Base-by-base conservation (phyloP, 2,797 vertebrate species). In the Cercopithecus mitis region DNA sequence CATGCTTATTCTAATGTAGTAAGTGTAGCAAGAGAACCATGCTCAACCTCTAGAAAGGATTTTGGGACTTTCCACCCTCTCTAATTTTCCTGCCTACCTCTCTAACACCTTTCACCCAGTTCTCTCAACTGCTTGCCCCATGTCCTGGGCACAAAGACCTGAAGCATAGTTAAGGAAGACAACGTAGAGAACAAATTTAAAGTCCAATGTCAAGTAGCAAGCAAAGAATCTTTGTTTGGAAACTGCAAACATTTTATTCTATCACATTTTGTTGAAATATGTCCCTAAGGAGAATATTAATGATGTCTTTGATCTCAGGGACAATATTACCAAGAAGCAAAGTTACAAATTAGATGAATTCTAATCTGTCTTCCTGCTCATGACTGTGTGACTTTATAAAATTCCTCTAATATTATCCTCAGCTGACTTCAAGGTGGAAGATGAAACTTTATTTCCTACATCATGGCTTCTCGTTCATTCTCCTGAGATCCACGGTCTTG, bases 321-420 rank as follows among this genome's bases (percentile, higher is more conserved):
- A 43, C n/a, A 75, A 36, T 90, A 94, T 94, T 79, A 76, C 43
- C 39, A 41, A 90, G 52, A 96, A 83, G 81, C 20, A 45, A 95
- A 90, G 50, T 84, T 64, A 95, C 43, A 95, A 58, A 81, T 90
- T 75, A 80, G 43, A 25, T 81, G 24, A 57, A 45, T 58, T 91
- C 50, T 72, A 92, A 64, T 92, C 41, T 89, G 45, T 57, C 70
- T 82, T 86, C 22, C 24, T 85, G 57, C 75, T 64, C 88, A 27
- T 30, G 25, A 86, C 25, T 73, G 50, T 27, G 52, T 86, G 80
- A 55, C 36, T 86, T 43, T 39, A 52, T 80, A 55, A 92, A 95
- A 61, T 87, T 88, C 80, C 76, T 93, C 85, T 87, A 82, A 50
- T 88, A 61, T 41, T 89, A 76, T 92, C 30, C 89, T 75, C 55